phyloP scores from a whole-genome alignment of 92 coral and sea anemone species.

The Micromussa lordhowensis region DNA sequence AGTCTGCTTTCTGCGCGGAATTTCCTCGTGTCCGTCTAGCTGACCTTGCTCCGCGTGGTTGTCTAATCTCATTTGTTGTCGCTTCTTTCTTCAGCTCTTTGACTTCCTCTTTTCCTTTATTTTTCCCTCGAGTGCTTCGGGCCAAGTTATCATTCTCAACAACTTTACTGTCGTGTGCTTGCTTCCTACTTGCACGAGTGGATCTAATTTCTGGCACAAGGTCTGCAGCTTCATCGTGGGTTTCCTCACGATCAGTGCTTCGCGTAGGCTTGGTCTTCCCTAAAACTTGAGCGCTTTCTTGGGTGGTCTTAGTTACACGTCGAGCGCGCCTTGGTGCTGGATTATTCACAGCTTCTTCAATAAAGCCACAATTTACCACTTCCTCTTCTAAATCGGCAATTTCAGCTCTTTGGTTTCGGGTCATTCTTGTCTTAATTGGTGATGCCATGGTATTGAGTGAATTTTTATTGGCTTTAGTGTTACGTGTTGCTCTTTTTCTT shows the following conservation, averaged over 20 bases:
- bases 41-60: background rate
- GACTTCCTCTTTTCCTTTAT: background rate
- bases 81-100: background rate
- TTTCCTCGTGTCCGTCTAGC: background rate
- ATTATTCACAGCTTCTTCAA: background rate
- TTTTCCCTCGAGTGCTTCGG: slow-evolving; percentile 2
- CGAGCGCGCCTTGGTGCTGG: slow-evolving; percentile 11
- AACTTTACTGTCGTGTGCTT: background rate
- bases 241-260: background rate
- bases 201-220: background rate
- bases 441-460: background rate
- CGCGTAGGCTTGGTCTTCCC: background rate
- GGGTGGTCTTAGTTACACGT: background rate
- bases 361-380: background rate
- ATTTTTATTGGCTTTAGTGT: background rate
- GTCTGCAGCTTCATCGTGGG: background rate
- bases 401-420: background rate
- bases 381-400: background rate
- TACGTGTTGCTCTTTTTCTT: slow-evolving; percentile 10
- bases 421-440: background rate
- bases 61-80: background rate
- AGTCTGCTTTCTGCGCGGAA: background rate
- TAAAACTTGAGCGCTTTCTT: slow-evolving; percentile 8
- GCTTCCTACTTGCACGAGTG: background rate
- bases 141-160: background rate